phyloP scores from a whole-genome alignment of 2,113 vertebrate genomes.

The Rhynchomys soricoides region DNA sequence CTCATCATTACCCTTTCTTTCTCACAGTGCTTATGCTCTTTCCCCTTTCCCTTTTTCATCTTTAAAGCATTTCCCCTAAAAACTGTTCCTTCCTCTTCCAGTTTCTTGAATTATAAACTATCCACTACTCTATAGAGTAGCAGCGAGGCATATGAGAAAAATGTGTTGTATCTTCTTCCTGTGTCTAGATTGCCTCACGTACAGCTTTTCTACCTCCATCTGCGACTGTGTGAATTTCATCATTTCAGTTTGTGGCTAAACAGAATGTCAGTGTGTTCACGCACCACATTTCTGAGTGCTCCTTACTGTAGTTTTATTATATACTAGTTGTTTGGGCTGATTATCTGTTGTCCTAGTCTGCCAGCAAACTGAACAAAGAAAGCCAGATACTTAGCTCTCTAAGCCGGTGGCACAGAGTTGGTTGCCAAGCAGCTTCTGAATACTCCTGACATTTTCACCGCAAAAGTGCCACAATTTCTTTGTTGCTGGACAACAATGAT shows the following conservation, averaged over 20 bases:
- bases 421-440: not conserved
- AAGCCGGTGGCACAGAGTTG: not conserved
- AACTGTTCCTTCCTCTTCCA: not conserved
- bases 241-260: not conserved
- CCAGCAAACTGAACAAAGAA: not conserved
- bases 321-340: not conserved
- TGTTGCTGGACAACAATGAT: not conserved
- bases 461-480: not conserved
- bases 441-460: not conserved
- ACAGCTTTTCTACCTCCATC: not conserved
- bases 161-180: not conserved
- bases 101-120: not conserved
- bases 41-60: not conserved
- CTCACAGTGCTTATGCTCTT: not conserved
- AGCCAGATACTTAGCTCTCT: not conserved
- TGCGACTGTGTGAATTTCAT: not conserved
- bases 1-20: not conserved
- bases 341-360: not conserved
- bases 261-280: not conserved
- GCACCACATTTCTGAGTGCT: not conserved
- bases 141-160: not conserved
- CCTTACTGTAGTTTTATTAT: not conserved
- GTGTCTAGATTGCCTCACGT: not conserved
- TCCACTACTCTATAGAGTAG: not conserved
- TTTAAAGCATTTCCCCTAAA: not conserved